phyloP scores from a whole-genome alignment of 2,113 vertebrate species.

The Herpetotheres cachinnans region DNA sequence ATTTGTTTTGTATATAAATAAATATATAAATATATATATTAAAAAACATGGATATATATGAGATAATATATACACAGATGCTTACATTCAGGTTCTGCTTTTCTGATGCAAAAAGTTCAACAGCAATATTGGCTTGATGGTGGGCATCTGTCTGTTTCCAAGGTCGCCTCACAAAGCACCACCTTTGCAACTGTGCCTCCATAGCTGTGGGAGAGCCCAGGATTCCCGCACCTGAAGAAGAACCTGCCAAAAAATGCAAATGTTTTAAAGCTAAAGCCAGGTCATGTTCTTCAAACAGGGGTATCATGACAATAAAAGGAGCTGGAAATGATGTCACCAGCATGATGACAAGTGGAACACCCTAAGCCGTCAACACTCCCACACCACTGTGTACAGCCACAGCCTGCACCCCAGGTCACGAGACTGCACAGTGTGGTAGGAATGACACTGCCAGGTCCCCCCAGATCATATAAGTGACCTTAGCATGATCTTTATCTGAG shows the following conservation, averaged over 20 bases:
- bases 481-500: not conserved
- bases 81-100: not conserved
- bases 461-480: not conserved
- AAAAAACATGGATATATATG: not conserved
- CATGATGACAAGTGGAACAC: not conserved
- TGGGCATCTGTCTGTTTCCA: not conserved
- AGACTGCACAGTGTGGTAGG: no score
- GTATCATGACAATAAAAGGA: not conserved
- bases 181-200: not conserved
- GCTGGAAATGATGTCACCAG: not conserved
- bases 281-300: not conserved
- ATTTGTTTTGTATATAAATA: not conserved
- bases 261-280: not conserved
- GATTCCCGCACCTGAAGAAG: not conserved
- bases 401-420: not conserved
- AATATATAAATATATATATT: not conserved
- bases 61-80: not conserved
- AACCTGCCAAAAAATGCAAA: not conserved
- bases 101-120: not conserved
- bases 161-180: not conserved
- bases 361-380: no score
- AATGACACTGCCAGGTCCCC: not conserved
- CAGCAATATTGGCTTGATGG: not conserved
- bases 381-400: no score
- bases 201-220: no score